Percentiles rank a stretch among this genome's conserved stretches.
Evolutionary conservation across 2,113 vertebrate species (phyloP).

Genomic region (Leucopsar rothschildi): DNA sequence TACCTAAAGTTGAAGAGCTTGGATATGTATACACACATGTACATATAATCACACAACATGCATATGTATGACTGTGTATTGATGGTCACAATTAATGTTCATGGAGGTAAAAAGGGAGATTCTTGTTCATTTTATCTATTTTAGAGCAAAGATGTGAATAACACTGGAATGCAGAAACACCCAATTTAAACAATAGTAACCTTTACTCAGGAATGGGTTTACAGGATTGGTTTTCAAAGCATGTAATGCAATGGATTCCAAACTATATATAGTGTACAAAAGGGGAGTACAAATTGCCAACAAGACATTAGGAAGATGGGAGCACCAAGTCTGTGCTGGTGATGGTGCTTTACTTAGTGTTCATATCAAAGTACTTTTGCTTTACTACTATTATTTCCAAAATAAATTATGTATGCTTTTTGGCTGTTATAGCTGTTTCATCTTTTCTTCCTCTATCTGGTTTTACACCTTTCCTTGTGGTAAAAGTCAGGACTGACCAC

Average conservation of each 20-base stretch:
- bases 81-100: not conserved
- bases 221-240: not conserved
- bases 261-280: not conserved
- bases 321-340: not conserved
- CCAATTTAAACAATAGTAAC: not conserved
- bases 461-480: not conserved
- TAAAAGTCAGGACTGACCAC: not conserved
- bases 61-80: not conserved
- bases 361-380: not conserved
- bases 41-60: not conserved
- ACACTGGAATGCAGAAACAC: not conserved
- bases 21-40: not conserved
- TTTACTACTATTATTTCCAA: not conserved
- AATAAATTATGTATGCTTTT: not conserved
- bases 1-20: not conserved
- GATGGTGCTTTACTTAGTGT: not conserved
- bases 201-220: not conserved
- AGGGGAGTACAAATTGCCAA: not conserved
- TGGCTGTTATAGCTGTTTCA: fast-evolving
- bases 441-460: not conserved
- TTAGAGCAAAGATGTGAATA: not conserved
- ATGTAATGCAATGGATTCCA: not conserved
- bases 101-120: not conserved
- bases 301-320: not conserved
- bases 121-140: not conserved